These are phyloP conservation scores for Metaphire vulgaris DNA, from an alignment of 1,140 invertebrate genomes.

Conservation along the genomic window DNA sequence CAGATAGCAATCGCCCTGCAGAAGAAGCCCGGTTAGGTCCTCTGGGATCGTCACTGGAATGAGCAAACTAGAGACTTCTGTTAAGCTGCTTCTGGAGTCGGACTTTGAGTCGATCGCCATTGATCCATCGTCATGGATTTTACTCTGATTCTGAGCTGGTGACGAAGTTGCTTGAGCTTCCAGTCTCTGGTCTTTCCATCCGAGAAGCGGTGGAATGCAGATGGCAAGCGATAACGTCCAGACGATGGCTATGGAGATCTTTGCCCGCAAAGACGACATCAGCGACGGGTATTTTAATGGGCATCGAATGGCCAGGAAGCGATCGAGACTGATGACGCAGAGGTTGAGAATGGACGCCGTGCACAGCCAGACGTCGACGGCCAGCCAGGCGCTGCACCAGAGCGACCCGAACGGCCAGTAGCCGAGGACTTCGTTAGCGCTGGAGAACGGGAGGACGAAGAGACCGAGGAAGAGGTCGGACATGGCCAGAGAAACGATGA, in stretches of 20 bases:
- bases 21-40: background rate
- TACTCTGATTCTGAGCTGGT: background rate
- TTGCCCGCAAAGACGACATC: conserved; percentile 57
- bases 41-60: too few relatives aligned
- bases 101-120: conserved; percentile 37
- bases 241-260: conserved; percentile 83
- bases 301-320: conserved; percentile 51
- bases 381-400: conserved; percentile 52
- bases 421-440: background rate
- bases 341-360: conserved; percentile 54
- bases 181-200: conserved; percentile 68
- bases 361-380: conserved; percentile 51
- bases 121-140: background rate
- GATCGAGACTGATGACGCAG: conserved; percentile 52
- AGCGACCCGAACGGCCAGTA: conserved; percentile 35
- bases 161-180: too few relatives aligned
- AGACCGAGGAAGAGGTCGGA: conserved; percentile 27
- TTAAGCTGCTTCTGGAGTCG: background rate
- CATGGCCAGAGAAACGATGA: conserved; percentile 30
- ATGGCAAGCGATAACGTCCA: conserved; percentile 95
- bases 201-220: conserved; percentile 90
- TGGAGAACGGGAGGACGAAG: background rate
- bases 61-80: background rate
- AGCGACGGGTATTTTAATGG: conserved; percentile 46
- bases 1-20: too few relatives aligned